These are phyloP conservation scores for Euthynnus affinis DNA, from an alignment of 2,797 vertebrate species.

Conservation along the genomic window DNA sequence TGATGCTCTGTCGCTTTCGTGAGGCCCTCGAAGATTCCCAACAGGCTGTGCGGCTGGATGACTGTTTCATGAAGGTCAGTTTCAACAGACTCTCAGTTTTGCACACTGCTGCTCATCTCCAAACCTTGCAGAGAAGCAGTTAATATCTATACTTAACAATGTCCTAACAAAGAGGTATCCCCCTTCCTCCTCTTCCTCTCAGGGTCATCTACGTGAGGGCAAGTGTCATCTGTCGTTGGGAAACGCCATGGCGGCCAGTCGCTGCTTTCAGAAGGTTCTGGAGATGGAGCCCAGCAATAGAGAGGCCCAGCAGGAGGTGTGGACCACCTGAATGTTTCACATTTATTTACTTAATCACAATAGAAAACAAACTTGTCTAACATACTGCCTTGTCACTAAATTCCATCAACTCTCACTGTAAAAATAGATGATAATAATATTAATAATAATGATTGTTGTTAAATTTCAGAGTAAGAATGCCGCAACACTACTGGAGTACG, in stretches of 20 bases:
- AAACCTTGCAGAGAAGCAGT: not conserved
- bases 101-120: not conserved
- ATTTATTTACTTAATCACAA: conserved; percentile 19
- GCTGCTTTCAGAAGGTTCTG: conserved; percentile 94
- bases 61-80: conserved; percentile 93
- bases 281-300: conserved; percentile 92
- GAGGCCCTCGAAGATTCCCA: conserved; percentile 96
- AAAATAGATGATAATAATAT: not conserved
- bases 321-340: not conserved
- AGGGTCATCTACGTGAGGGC: conserved; percentile 96
- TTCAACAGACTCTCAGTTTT: not conserved
- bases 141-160: not conserved
- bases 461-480: conserved; percentile 91
- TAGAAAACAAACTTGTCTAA: not conserved
- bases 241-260: conserved; percentile 94
- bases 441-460: not conserved
- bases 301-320: conserved; percentile 93
- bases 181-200: conserved; percentile 6
- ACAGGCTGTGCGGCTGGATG: conserved; percentile 94
- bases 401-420: not conserved
- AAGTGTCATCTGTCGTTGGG: conserved; percentile 95
- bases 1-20: conserved; percentile 93
- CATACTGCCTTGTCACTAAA: not conserved
- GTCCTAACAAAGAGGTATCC: not conserved
- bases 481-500: conserved; percentile 90